Evolutionary conservation across 2,113 vertebrate genomes (phyloP).

Genomic region (Thalassarche chlororhynchos): DNA sequence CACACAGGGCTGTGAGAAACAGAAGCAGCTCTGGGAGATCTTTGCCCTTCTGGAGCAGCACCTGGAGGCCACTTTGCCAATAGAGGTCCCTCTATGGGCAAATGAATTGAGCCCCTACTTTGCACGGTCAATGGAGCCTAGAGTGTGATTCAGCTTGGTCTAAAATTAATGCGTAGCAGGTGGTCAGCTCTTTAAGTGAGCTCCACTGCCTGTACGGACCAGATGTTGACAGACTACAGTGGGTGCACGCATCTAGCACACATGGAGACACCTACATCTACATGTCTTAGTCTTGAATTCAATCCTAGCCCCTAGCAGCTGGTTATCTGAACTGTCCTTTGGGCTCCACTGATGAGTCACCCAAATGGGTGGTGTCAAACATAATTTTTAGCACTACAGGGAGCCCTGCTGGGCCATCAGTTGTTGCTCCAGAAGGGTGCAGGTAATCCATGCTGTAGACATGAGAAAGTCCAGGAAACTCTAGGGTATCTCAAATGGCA

Average conservation of each 20-base stretch:
- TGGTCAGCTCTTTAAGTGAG: not conserved
- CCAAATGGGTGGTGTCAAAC: not conserved
- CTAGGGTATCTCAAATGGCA: not conserved
- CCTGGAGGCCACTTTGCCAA: not conserved
- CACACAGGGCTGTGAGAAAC: not conserved
- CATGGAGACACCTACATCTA: not conserved
- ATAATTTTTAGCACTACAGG: not conserved
- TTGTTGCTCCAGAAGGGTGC: not conserved
- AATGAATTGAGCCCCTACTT: not conserved
- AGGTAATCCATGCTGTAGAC: not conserved
- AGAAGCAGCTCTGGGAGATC: not conserved
- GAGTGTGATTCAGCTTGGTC: not conserved
- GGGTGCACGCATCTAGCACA: not conserved
- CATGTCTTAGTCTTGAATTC: not conserved
- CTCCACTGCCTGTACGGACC: not conserved
- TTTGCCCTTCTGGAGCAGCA: not conserved
- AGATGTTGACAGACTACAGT: not conserved
- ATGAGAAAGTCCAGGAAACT: not conserved
- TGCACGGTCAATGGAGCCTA: not conserved
- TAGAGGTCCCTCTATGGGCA: not conserved
- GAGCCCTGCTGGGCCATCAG: not conserved
- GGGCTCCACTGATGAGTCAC: not conserved
- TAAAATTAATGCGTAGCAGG: not conserved
- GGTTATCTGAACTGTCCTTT: not conserved
- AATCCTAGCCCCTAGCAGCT: not conserved